Percentiles rank a stretch among this genome's conserved stretches.
These are phyloP conservation scores for Ceratina japonica DNA, from an alignment of 1,140 invertebrate genomes.

Conservation along the genomic window DNA sequence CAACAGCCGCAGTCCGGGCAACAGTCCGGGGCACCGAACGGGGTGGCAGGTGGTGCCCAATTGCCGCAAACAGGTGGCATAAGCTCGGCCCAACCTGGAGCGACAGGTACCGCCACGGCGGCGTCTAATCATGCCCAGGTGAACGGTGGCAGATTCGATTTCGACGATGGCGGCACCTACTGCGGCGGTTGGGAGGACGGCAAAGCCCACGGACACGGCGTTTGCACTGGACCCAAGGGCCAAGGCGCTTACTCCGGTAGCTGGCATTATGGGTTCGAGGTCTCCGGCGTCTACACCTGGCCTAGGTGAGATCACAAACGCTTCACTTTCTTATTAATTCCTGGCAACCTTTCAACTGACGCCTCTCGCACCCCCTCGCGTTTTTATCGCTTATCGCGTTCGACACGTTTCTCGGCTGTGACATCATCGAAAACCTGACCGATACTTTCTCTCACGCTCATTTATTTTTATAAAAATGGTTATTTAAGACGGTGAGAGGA, in stretches of 20 bases:
- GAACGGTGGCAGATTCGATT: constrained; percentile 99
- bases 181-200: constrained; percentile 99
- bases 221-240: constrained; percentile 97
- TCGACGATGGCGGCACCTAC: constrained; percentile 99
- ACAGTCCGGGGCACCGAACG: constrained; percentile 73
- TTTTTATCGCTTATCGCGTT: too few relatives aligned
- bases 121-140: constrained; percentile 83
- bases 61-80: constrained; percentile 77
- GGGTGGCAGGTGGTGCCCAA: constrained; percentile 77
- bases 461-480: too few relatives aligned
- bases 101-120: constrained; percentile 81
- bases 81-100: constrained; percentile 78
- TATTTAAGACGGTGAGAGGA: too few relatives aligned
- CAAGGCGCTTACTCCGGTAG: constrained; percentile 99
- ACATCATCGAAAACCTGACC: too few relatives aligned
- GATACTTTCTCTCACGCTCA: too few relatives aligned
- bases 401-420: too few relatives aligned
- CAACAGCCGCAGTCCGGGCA: constrained; percentile 70
- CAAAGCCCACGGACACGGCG: constrained; percentile 97
- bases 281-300: constrained; percentile 99
- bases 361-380: not conserved
- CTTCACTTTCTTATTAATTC: constrained; percentile 21
- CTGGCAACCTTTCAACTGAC: constrained; percentile 2
- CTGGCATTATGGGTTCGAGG: constrained; percentile 99
- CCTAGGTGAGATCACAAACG: constrained; percentile 86